Evolutionary conservation across 2,888 invertebrate species (phyloP), one percentile per base, ranked within the genome.

Genomic region (Ennomos fuscantarius): DNA sequence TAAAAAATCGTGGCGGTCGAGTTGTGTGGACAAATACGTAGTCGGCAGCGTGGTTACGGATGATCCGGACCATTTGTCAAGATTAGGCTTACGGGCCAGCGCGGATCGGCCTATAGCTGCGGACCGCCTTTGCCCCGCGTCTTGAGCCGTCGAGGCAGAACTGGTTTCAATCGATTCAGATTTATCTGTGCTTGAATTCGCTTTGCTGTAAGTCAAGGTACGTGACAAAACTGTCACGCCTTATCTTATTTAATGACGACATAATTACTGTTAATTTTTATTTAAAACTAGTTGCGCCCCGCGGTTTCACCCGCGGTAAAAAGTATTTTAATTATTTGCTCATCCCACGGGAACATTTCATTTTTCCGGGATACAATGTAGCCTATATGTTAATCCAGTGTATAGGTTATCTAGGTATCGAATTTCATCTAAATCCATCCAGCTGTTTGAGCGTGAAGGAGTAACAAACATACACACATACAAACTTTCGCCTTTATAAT

Each of bases 21-120:
- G 79, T 81, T 82, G 79, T 77, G 81, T 80, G 81, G 85, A 86
- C 86, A 82, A 87, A 86, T 83, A 84, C 79, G 76, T 73, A 81
- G 76, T 78, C 76, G 77, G 62, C 70, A 74, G 73, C 72, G 74
- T 65, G 73, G 74, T 71, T 73, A 63, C 76, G 89, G 91, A 91
- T 92, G 79, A 91, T 90, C 92, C 80, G 70, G 58, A 81, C 85
- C 89, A 91, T 92, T 92, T 91, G 90, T 92, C 91, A 91, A 85
- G 89, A 91, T 91, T 89, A 90, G 77, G 80, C 82, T 82, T 81
- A 83, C 77, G 72, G 70, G 74, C 74, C 72, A 52, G 64, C 62
- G 74, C 70, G 74, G 78, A 73, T 73, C 66, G 68, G 60, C 62
- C 51, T 41, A n/a, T n/a, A 41, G 49, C 58, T 53, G 15, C 36